Base-by-base conservation (phyloP, 2,797 vertebrate species). In the Chromis chromis region DNA sequence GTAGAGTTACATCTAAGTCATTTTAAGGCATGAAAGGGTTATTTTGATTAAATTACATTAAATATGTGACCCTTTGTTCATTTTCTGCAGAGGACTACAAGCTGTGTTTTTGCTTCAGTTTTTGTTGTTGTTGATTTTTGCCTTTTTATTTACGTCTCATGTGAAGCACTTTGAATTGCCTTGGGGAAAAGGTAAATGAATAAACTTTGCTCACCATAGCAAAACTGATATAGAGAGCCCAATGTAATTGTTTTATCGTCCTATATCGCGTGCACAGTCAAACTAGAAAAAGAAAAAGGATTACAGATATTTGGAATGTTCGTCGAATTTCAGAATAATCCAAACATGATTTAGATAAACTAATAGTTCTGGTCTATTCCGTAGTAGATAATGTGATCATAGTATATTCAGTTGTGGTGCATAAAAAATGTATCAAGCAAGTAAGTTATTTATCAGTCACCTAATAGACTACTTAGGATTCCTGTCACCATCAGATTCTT, bases 251-350 rank as follows among this genome's bases (percentile, higher is more conserved):
- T 12, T n/a, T 6, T 42, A 49, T 28, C 27, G 6, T 21, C 39
- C 40, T n/a, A 46, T 28, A 40, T 40, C 1, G 12, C 61, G 8
- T 31, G 16, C 31, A 31, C 16, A 54, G 22, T 16, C 36, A 22
- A 5, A 16, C 25, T 0, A 21, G 0, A 46, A 49, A 71, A 13
- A 28, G 28, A 46, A 58, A 40, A 10, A 56, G 0, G 16, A 40
- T 17, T 39, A 50, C 27, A 54, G 27, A 58, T 28, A 40, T 31
- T 17, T 46, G 2, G 6, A n/a, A 33, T 21, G n/a, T 9, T 39
- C 46, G 50, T 16, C 27, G 46, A 62, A 73, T 50, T 64, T 59
- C 4, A 70, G 6, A 46, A 25, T 48, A 14, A 59, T 27, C 36
- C 21, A 22, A 39, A 39, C n/a, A 22, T 25, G 21, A 21, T 44